Evolutionary conservation across 2,888 invertebrate species (phyloP).

Genomic region (Tiliacea aurago): DNA sequence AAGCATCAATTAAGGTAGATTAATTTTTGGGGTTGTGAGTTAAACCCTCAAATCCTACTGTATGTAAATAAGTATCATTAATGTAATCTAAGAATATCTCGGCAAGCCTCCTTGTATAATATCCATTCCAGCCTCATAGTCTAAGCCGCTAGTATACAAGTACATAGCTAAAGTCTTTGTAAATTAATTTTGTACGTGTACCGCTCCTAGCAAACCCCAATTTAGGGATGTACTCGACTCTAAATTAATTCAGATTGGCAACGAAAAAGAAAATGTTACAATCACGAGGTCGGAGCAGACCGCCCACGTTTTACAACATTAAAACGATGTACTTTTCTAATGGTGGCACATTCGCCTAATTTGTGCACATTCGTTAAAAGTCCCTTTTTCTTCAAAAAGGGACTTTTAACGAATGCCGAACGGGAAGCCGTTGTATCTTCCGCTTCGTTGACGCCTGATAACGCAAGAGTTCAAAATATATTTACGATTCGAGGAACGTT

Average conservation of each 20-base stretch:
- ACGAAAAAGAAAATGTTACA: slow-evolving; percentile 74
- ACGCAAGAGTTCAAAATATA: slow-evolving; percentile 60
- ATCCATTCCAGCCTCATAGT: slow-evolving; percentile 34
- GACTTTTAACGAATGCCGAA: no score
- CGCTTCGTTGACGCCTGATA: slow-evolving; percentile 47
- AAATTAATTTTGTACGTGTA: slow-evolving; percentile 75
- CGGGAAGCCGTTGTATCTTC: slow-evolving; percentile 27
- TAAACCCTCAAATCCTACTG: slow-evolving; percentile 13
- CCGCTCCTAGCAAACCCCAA: slow-evolving; percentile 75
- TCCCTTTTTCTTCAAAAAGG: slow-evolving; percentile 30
- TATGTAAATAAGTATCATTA: slow-evolving; percentile 26
- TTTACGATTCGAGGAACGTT: slow-evolving; percentile 59
- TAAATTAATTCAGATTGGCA: slow-evolving; percentile 74
- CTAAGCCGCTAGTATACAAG: slow-evolving; percentile 46
- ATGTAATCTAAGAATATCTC: slow-evolving; percentile 33
- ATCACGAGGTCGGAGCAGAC: slow-evolving; percentile 57
- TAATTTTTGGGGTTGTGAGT: slow-evolving; percentile 19
- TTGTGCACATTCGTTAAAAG: slow-evolving; percentile 55
- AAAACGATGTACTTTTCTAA: slow-evolving; percentile 54
- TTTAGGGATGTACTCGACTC: slow-evolving; percentile 71
- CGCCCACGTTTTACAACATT: slow-evolving; percentile 68
- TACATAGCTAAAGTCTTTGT: slow-evolving; percentile 61
- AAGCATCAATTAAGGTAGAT: slow-evolving; percentile 14
- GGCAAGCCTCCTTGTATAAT: slow-evolving; percentile 26
- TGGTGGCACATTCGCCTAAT: slow-evolving; percentile 54